phyloP scores from a whole-genome alignment of 2,113 vertebrate species.

The Myrmecophaga tridactyla region DNA sequence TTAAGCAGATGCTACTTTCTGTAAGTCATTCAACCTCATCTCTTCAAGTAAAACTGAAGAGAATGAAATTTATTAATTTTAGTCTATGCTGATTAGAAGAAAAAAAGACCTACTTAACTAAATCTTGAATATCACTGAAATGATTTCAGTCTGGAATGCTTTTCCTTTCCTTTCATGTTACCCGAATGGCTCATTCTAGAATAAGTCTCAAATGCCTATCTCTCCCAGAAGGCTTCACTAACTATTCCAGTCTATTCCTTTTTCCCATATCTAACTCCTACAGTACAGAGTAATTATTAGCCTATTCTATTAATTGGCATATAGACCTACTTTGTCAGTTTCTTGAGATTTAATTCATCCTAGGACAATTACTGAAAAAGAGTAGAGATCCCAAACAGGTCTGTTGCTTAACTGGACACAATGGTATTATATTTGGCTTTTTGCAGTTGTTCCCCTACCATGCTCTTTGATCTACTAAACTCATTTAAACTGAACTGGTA shows the following conservation, averaged over 20 bases:
- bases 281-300: neutral
- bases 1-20: constrained; percentile 19
- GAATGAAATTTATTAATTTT: constrained; percentile 24
- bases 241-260: neutral
- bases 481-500: neutral
- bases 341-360: neutral
- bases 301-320: neutral
- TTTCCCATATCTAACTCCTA: neutral
- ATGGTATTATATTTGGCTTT: neutral
- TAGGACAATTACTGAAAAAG: neutral
- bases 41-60: constrained; percentile 28
- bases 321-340: neutral
- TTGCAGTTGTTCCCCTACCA: neutral
- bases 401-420: neutral
- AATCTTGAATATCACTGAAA: neutral
- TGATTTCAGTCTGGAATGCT: neutral
- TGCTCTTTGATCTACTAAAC: neutral
- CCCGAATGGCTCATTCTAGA: neutral
- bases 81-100: neutral
- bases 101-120: neutral
- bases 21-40: neutral
- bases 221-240: neutral
- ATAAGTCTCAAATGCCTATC: neutral
- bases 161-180: neutral
- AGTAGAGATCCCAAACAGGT: neutral